Evolutionary conservation across 2,888 invertebrate species (phyloP), one percentile per base, ranked within the genome.

Genomic region (Beris morrisii): DNA sequence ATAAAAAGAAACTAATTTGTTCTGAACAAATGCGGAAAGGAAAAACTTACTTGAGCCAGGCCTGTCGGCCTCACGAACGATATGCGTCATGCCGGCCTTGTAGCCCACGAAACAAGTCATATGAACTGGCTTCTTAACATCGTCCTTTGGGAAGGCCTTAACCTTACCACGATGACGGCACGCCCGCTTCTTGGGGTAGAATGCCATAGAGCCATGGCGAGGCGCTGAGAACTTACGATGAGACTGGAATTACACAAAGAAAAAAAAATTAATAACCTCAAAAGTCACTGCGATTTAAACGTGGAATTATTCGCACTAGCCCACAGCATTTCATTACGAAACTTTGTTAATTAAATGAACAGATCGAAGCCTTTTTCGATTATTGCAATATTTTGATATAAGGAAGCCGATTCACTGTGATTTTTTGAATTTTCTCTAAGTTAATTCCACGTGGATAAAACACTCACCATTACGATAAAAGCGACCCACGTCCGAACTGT

Each of bases 31-130:
- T 22, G 52, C 52, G 3, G 5, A 22, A 59, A 30, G 30, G 28
- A 54, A 44, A 38, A 45, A 90, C 95, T 91, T 83, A 97, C 96
- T 97, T 83, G 97, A 98, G 71, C 97, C 97, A 77, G 97, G 97
- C 83, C 97, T 90, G 83, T 98, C 97, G 64, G 97, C 97, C 84
- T 99, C 99, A 74, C 99, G 88, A 9, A 99, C 93, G 82, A 99
- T 93, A 82, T 99, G 99, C 76, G 97, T 97, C 99, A 99, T 99
- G 81, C 99, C 99, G 78, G 99, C 98, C 82, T 99, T 99, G 84
- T 97, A 99, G 69, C 93, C 97, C 75, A 99, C 87, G 80, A 99
- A 99, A 56, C 97, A 95, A 1, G 99, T 99, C 69, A 99, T 85
- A 83, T 98, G 97, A 4, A 98, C 95, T 52, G 99, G 98, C 82